Evolutionary conservation across 2,888 invertebrate species (phyloP), one percentile per base, ranked within the genome.

Genomic region (Neoitamus cyanurus): DNA sequence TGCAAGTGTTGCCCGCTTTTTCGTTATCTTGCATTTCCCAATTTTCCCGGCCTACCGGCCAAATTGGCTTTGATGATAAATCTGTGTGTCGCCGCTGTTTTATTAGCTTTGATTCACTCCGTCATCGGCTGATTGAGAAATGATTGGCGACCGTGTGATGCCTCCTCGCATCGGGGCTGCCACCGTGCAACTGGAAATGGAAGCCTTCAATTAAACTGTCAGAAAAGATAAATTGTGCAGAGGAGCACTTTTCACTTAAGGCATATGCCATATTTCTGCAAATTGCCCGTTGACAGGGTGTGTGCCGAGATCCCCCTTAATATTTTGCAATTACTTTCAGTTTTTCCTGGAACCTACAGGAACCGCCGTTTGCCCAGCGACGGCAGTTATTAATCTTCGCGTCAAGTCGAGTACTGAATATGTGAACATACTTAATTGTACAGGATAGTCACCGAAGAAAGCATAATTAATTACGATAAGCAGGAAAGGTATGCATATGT

Each of bases 141-240:
- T 75, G 37, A 75, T 75, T 75, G 37, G 75, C 25, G 42, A 75
- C 70, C 42, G 42, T 42, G 36, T 37, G 37, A 75, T 75, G 75
- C 4, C 20, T 42, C 42, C 37, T 58, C 58, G 28, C 20, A 42
- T 37, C 28, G 25, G 25, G 75, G 25, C 28, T 58, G 28, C 75
- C 37, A 20, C 25, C 36, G 13, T 37, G 25, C 42, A 20, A 42
- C 30, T 48, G 78, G 78, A 31, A 78, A 48, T 48, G 48, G 78
- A 78, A 78, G 78, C 48, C 78, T 78, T 78, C 78, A 78, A 78
- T 78, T 78, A 78, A 78, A 78, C 78, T 78, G 78, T 78, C 78
- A 78, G 78, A 20, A 70, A 48, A 75, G 75, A 75, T 30, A 75
- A 75, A 75, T 75, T 30, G 42, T 37, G 46, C 20, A 30, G 42